These are phyloP conservation scores for Molanna angustata DNA, from an alignment of 2,888 invertebrate genomes.

Conservation along the genomic window DNA sequence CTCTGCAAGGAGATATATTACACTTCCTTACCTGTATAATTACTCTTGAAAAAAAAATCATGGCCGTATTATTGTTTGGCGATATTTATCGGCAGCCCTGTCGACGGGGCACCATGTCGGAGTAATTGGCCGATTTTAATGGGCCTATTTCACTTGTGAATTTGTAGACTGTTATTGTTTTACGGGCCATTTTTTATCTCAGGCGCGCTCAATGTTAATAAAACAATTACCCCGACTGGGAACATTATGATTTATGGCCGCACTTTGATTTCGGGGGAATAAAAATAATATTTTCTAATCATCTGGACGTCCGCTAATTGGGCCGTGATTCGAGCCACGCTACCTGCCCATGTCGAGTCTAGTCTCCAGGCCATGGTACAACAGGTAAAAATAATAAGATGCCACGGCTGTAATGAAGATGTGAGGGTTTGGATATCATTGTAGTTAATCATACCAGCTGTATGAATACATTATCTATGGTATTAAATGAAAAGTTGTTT, in stretches of 20 bases:
- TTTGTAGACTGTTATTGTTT: slow-evolving; percentile 11
- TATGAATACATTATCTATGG: too few species aligned
- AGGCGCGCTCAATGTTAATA: slow-evolving; percentile 7
- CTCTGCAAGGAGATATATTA: too few species aligned
- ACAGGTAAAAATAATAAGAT: too few species aligned
- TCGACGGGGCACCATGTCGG: background rate
- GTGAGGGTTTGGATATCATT: too few species aligned
- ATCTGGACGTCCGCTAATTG: slow-evolving; percentile 1
- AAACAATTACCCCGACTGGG: slow-evolving; percentile 8
- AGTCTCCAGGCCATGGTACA: too few species aligned
- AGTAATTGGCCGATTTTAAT: slow-evolving; percentile 25
- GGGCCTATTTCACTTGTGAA: slow-evolving; percentile 12
- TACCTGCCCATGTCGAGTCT: slow-evolving; percentile 8
- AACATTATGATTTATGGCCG: slow-evolving; percentile 10
- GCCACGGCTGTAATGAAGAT: too few species aligned
- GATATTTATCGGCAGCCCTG: background rate
- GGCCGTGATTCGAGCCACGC: slow-evolving; percentile 1
- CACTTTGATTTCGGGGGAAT: slow-evolving; percentile 4
- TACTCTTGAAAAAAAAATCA: too few species aligned
- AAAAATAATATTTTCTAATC: slow-evolving; percentile 4
- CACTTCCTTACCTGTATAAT: too few species aligned
- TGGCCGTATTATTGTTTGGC: too few species aligned
- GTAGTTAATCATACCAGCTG: too few species aligned
- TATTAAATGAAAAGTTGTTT: too few species aligned
- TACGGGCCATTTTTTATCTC: slow-evolving; percentile 1